Evolutionary conservation across 2,113 vertebrate species (phyloP).

Genomic region (Turdus rufiventris): DNA sequence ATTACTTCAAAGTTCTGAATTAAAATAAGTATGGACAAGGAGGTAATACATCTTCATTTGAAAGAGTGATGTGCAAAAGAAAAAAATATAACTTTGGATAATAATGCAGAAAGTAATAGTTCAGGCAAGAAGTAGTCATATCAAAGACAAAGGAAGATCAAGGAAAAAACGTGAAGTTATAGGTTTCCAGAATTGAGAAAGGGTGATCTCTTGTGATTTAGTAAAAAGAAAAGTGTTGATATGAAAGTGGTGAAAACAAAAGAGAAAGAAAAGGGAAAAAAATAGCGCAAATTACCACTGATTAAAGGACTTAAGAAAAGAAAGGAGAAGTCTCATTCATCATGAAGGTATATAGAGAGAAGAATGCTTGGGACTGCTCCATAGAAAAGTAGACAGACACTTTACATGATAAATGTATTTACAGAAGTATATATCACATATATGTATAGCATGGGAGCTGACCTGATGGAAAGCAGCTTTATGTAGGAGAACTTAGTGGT

Average conservation of each 20-base stretch:
- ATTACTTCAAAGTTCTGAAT: not conserved
- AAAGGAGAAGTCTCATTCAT: not conserved
- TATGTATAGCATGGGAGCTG: too few relatives aligned
- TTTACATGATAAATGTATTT: not conserved
- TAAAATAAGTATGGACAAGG: not conserved
- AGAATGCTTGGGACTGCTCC: not conserved
- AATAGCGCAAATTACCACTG: fast-evolving
- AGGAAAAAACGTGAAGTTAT: not conserved
- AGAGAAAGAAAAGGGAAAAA: not conserved
- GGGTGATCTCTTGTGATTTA: not conserved
- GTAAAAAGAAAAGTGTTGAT: not conserved
- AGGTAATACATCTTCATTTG: not conserved
- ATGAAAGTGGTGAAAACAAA: not conserved
- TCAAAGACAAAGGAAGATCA: not conserved
- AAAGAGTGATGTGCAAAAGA: not conserved
- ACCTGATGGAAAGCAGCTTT: not conserved
- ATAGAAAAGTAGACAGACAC: not conserved
- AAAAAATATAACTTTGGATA: not conserved
- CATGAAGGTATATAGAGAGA: not conserved
- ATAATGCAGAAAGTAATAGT: not conserved
- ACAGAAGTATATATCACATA: too few relatives aligned
- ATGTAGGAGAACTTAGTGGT: fast-evolving
- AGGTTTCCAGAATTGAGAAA: not conserved
- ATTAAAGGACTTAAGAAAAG: not conserved
- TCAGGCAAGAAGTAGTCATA: not conserved